Conservation (phyloP, 35 echinoderm and acorn worm genomes). For the Anneissia japonica region DNA sequence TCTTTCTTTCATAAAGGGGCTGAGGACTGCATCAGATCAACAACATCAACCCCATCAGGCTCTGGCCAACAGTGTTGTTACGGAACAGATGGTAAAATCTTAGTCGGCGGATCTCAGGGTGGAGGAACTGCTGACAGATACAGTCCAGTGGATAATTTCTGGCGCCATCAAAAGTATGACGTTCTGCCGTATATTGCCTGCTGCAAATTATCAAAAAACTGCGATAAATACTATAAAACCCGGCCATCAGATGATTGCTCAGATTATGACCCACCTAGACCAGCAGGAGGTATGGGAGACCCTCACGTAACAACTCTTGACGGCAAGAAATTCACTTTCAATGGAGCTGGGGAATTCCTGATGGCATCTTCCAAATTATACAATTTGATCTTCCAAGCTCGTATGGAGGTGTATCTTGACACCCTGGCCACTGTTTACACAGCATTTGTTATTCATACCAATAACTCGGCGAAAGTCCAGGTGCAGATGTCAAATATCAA, state of each 20-base stretch:
- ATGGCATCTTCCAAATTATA: constrained; percentile 18
- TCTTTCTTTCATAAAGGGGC: constrained; percentile 41
- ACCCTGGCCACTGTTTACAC: constrained; percentile 40
- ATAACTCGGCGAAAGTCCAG: constrained; percentile 16
- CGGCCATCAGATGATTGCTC: constrained; percentile 45
- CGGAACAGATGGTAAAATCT: constrained; percentile 28
- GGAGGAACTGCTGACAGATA: constrained; percentile 31
- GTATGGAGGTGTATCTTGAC: constrained; percentile 35
- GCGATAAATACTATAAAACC: constrained; percentile 38
- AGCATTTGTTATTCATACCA: constrained; percentile 40
- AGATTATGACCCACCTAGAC: constrained; percentile 30
- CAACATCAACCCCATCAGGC: not conserved
- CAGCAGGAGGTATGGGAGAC: constrained; percentile 44
- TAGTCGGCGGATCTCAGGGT: constrained; percentile 35
- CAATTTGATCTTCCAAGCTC: constrained; percentile 42
- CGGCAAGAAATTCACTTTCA: constrained; percentile 52
- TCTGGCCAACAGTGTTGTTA: constrained; percentile 61
- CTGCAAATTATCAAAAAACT: constrained; percentile 28
- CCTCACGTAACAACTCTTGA: constrained; percentile 59
- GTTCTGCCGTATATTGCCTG: constrained; percentile 41
- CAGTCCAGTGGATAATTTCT: not conserved
- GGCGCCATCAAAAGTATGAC: too few species aligned
- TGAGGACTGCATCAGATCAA: constrained; percentile 5
- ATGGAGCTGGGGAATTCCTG: constrained; percentile 61
- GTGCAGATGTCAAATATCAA: constrained; percentile 25